These are phyloP conservation scores for Emmelina monodactyla DNA, from an alignment of 2,888 invertebrate genomes.

Conservation along the genomic window DNA sequence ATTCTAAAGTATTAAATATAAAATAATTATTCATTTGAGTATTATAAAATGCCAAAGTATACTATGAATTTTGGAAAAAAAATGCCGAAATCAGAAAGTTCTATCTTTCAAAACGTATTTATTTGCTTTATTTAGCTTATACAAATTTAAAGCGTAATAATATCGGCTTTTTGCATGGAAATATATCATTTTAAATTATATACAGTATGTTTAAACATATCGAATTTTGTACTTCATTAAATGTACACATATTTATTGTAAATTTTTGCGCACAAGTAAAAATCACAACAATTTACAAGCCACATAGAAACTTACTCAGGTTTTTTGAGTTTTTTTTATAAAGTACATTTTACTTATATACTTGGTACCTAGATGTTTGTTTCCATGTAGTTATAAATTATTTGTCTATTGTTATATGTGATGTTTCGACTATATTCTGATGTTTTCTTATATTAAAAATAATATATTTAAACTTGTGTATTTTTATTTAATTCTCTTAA, in stretches of 20 bases:
- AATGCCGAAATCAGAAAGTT: no score
- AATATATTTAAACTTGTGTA: slow-evolving; percentile 22
- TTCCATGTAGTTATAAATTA: slow-evolving; percentile 15
- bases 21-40: slow-evolving; percentile 11
- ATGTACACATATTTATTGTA: slow-evolving; percentile 10
- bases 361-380: neutral
- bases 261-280: slow-evolving; percentile 15
- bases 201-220: no score
- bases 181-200: no score
- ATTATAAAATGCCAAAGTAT: no score
- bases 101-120: no score
- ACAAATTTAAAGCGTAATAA: no score
- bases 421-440: slow-evolving; percentile 61
- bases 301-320: neutral
- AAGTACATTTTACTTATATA: neutral
- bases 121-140: no score
- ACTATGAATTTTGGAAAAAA: no score
- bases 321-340: neutral
- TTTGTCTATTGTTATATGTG: slow-evolving; percentile 43
- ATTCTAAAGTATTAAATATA: neutral
- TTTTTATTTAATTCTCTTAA: slow-evolving; percentile 25
- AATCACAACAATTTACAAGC: slow-evolving; percentile 5
- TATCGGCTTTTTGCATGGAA: no score
- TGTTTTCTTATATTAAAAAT: slow-evolving; percentile 41
- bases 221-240: neutral